Percentiles rank a stretch among this genome's conserved stretches.
Conservation (phyloP, 2,888 invertebrate species). For the Erebia epiphron region DNA sequence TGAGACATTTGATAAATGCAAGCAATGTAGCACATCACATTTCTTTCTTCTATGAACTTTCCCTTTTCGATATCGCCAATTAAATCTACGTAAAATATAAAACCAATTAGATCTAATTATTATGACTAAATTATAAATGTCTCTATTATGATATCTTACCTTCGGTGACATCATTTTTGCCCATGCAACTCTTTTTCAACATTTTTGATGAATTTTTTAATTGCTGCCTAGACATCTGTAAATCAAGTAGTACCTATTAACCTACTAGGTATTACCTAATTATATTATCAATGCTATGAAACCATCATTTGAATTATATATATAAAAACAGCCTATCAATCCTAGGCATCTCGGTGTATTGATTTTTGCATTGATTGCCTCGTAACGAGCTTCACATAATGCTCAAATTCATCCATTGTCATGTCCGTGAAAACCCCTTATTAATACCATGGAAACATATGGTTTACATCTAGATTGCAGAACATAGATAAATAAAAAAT, state of each 20-base stretch:
- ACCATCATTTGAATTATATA: too few relatives aligned
- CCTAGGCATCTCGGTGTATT: too few relatives aligned
- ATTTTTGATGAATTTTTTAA: slow-evolving; percentile 83
- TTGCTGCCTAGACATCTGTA: slow-evolving; percentile 80
- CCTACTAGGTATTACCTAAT: background rate
- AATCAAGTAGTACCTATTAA: background rate
- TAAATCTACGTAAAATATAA: slow-evolving; percentile 56
- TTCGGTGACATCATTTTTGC: slow-evolving; percentile 79
- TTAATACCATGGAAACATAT: background rate
- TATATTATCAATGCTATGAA: too few relatives aligned
- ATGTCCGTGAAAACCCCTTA: slow-evolving; percentile 2
- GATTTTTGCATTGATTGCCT: too few relatives aligned
- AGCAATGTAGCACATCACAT: slow-evolving; percentile 75
- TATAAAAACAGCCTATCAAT: too few relatives aligned
- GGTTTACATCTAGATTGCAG: background rate
- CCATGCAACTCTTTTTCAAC: slow-evolving; percentile 84
- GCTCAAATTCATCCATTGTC: background rate
- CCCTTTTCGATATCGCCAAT: slow-evolving; percentile 68
- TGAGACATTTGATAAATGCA: slow-evolving; percentile 70
- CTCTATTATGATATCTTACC: slow-evolving; percentile 52
- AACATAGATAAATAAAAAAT: slow-evolving; percentile 2
- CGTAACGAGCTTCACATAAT: too few relatives aligned
- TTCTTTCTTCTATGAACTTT: slow-evolving; percentile 65
- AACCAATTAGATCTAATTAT: background rate
- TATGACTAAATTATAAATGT: background rate